Evolutionary conservation across 1,140 invertebrate genomes (phyloP).

Genomic region (Solenopsis invicta): DNA sequence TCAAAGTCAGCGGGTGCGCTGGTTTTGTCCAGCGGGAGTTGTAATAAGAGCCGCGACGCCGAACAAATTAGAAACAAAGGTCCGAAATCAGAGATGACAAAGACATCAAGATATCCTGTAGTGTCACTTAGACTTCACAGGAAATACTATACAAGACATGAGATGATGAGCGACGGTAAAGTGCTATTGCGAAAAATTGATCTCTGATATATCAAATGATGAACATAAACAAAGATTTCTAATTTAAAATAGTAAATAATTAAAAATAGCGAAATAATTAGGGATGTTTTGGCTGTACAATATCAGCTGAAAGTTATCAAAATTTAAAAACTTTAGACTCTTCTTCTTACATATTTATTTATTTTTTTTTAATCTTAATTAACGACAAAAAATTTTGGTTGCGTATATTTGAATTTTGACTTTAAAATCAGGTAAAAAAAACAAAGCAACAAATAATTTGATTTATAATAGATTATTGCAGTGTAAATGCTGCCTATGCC

Average conservation of each 20-base stretch:
- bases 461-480: too few relatives aligned
- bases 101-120: background rate
- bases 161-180: background rate
- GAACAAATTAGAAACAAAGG: background rate
- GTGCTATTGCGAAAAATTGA: background rate
- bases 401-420: too few relatives aligned
- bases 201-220: background rate
- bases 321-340: too few relatives aligned
- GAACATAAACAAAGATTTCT: background rate
- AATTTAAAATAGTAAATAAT: background rate
- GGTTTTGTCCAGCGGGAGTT: slow-evolving; percentile 1
- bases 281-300: too few relatives aligned
- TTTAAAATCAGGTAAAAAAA: too few relatives aligned
- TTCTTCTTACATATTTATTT: too few relatives aligned
- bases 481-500: too few relatives aligned
- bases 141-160: background rate
- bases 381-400: too few relatives aligned
- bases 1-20: slow-evolving; percentile 76
- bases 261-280: background rate
- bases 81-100: slow-evolving; percentile 15
- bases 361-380: too few relatives aligned
- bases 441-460: too few relatives aligned
- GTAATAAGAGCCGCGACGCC: slow-evolving; percentile 1
- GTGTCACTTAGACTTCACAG: background rate
- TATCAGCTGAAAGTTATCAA: too few relatives aligned